phyloP scores from a whole-genome alignment of 2,113 vertebrate genomes.

The Rhinichthys klamathensis region DNA sequence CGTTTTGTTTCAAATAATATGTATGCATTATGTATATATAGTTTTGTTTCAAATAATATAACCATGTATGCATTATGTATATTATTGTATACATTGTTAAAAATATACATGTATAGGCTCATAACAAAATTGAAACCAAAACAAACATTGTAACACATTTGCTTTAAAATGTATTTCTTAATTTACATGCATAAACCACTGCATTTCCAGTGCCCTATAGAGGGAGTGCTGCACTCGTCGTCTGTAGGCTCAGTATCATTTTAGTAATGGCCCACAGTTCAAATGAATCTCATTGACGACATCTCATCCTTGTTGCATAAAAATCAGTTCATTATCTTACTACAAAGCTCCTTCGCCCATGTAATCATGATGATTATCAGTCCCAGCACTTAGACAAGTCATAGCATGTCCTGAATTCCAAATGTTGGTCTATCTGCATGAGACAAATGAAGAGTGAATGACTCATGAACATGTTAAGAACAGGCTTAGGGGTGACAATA shows the following conservation, averaged over 20 bases:
- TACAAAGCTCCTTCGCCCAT: no score
- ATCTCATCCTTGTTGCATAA: not conserved
- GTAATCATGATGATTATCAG: not conserved
- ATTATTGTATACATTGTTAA: not conserved
- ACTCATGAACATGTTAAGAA: not conserved
- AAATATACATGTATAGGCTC: not conserved
- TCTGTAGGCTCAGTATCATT: not conserved
- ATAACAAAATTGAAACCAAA: not conserved
- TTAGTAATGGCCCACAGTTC: not conserved
- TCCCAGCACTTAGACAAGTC: not conserved
- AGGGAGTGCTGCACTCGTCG: conserved; percentile 60
- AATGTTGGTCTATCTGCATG: not conserved
- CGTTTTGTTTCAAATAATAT: no score
- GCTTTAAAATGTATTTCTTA: not conserved
- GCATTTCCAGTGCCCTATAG: conserved; percentile 59
- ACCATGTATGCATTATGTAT: no score
- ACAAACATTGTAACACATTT: not conserved
- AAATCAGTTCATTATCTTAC: not conserved
- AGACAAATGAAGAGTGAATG: not conserved
- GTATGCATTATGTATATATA: no score
- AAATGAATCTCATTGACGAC: not conserved
- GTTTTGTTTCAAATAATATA: no score
- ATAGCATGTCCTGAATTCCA: not conserved
- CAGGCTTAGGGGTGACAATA: not conserved
- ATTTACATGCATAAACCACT: not conserved